Percentiles rank a stretch among this genome's conserved stretches.
Evolutionary conservation across 2,113 vertebrate genomes (phyloP).

Genomic region (Osmerus eperlanus): DNA sequence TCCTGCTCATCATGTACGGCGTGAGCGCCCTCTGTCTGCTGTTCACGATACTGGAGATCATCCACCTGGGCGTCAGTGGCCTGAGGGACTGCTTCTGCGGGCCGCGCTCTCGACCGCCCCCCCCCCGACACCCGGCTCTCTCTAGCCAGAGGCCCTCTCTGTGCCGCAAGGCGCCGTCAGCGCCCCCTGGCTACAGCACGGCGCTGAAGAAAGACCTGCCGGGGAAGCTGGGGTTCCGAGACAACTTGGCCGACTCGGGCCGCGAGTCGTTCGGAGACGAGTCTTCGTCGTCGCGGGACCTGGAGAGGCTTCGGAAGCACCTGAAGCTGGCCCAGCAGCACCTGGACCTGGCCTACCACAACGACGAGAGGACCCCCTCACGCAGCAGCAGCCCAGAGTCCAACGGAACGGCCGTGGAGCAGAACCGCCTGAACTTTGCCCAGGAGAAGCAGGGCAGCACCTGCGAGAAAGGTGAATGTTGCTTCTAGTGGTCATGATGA

Average conservation of each 20-base stretch:
- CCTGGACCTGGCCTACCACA: conserved; percentile 75
- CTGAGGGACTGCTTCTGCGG: conserved; percentile 77
- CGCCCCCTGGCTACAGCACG: conserved; percentile 83
- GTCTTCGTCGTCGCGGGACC: conserved; percentile 58
- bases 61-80: conserved; percentile 83
- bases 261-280: conserved; percentile 70
- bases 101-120: conserved; percentile 10
- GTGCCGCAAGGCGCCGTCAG: conserved; percentile 68
- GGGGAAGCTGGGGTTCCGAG: conserved; percentile 67
- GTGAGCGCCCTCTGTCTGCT: conserved; percentile 83
- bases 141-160: conserved; percentile 68
- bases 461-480: conserved; percentile 73
- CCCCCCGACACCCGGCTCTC: conserved; percentile 51
- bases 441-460: conserved; percentile 82
- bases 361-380: conserved; percentile 72
- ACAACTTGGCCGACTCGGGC: conserved; percentile 69
- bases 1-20: conserved; percentile 85
- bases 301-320: conserved; percentile 69
- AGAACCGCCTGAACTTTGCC: conserved; percentile 88
- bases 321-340: conserved; percentile 77
- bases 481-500: not conserved
- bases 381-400: conserved; percentile 87
- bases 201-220: conserved; percentile 75
- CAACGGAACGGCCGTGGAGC: conserved; percentile 81
- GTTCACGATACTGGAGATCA: conserved; percentile 82